Base-by-base conservation (phyloP, 2,888 invertebrate species). In the Endomychus coccineus region DNA sequence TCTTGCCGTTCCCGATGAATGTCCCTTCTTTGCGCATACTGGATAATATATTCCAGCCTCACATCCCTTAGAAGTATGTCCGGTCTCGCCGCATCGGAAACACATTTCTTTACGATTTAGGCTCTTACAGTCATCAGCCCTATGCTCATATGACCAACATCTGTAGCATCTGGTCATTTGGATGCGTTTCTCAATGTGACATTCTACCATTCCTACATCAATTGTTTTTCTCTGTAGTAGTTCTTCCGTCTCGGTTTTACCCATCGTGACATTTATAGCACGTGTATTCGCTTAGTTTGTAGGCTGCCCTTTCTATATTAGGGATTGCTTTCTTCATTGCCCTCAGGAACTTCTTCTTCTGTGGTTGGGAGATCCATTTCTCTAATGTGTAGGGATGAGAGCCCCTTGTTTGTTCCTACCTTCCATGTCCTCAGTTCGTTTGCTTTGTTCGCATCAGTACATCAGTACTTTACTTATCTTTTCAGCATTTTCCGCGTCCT, bases 81-180 rank as follows among this genome's bases (percentile, higher is more conserved):
- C 36, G 2, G 11, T 4, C 29, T 36, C n/a, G 1, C 36, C 16
- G 21, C 29, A 36, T 12, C 16, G 19, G 21, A 14, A 29, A 16
- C 36, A 36, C 3, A 11, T 2, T 6, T 24, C 11, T 15, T 11
- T 23, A 15, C 33, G 5, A 15, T 23, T 16, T 9, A n/a, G 14
- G 5, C 6, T 27, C n/a, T 3, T 24, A 16, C 34, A 34, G 5
- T 6, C n/a, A 7, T 11, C 11, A n/a, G 34, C 25, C 3, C 15
- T 3, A 10, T 35, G 28, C 5, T 36, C 30, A 17, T 36, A 36
- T 7, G 16, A 9, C 36, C 30, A 36, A n/a, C 36, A 30, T 30
- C 28, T 19, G 22, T 14, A 22, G 22, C 35, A 35, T 10, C 16
- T 16, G 7, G 13, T 22, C 2, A 33, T 9, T 16, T 12, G 3